phyloP scores from a whole-genome alignment of 2,113 vertebrate species.

The Puffinus mauretanicus region DNA sequence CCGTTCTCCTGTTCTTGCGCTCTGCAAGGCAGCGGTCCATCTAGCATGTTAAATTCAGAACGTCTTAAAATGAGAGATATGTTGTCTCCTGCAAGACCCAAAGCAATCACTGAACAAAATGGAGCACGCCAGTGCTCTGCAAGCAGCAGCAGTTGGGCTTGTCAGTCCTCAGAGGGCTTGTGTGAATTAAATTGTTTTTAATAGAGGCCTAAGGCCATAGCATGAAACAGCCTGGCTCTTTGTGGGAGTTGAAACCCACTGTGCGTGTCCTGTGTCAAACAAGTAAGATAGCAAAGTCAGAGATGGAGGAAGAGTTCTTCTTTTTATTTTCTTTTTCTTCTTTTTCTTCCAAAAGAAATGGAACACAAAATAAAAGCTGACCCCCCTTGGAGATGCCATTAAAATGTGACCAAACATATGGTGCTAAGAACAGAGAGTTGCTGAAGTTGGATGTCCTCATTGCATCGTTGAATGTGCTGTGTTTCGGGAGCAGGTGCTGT shows the following conservation, averaged over 20 bases:
- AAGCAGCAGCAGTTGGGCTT: constrained; percentile 46
- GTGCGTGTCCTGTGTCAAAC: background rate
- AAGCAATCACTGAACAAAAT: constrained; percentile 47
- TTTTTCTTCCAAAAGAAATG: background rate
- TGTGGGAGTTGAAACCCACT: constrained; percentile 18
- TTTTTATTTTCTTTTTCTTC: background rate
- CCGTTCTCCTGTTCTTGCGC: accelerated
- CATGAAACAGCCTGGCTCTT: constrained; percentile 43
- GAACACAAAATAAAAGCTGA: background rate
- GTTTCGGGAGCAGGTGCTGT: background rate
- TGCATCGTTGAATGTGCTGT: background rate
- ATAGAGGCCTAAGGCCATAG: constrained; percentile 57
- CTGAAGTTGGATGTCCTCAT: background rate
- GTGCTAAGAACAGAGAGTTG: background rate
- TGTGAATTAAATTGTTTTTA: constrained; percentile 62
- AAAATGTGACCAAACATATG: constrained; percentile 22
- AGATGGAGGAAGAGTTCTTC: background rate
- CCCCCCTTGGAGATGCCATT: background rate
- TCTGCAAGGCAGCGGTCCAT: background rate
- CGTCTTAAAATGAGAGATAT: background rate
- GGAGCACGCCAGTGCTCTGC: background rate
- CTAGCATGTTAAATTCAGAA: background rate
- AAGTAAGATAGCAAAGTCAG: constrained; percentile 4
- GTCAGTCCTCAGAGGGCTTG: constrained; percentile 51
- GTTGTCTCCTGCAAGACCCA: constrained; percentile 8